Evolutionary conservation across 2,888 invertebrate genomes (phyloP).

Genomic region (Tenthredo distinguenda): DNA sequence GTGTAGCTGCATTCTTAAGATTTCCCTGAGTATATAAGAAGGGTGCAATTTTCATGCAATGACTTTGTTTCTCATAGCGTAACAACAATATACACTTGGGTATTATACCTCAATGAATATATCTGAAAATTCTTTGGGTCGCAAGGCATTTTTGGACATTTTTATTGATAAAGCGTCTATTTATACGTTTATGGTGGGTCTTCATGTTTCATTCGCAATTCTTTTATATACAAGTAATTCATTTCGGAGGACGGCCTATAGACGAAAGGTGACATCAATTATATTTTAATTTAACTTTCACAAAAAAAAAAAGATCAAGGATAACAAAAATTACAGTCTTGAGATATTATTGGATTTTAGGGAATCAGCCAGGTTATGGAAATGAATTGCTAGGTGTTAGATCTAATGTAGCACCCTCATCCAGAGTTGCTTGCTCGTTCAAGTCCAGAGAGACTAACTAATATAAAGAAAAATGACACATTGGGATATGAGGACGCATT

Average conservation of each 20-base stretch:
- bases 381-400: no score
- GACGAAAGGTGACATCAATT: no score
- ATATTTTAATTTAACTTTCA: no score
- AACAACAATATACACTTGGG: background rate
- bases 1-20: slow-evolving; percentile 12
- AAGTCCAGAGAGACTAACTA: no score
- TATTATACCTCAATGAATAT: background rate
- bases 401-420: no score
- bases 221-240: background rate
- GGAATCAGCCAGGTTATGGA: no score
- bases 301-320: no score
- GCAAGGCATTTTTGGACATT: no score
- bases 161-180: background rate
- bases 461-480: no score
- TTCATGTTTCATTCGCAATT: no score
- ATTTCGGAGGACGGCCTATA: background rate
- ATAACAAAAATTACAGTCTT: background rate
- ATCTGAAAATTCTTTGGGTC: background rate
- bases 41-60: slow-evolving; percentile 7
- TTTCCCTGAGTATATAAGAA: slow-evolving; percentile 7
- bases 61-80: background rate
- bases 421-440: no score
- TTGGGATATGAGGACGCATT: no score
- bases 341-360: background rate
- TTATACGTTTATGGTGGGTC: background rate